Base-by-base conservation (phyloP, 1,140 invertebrate genomes). In the Drosophila pallidifrons region DNA sequence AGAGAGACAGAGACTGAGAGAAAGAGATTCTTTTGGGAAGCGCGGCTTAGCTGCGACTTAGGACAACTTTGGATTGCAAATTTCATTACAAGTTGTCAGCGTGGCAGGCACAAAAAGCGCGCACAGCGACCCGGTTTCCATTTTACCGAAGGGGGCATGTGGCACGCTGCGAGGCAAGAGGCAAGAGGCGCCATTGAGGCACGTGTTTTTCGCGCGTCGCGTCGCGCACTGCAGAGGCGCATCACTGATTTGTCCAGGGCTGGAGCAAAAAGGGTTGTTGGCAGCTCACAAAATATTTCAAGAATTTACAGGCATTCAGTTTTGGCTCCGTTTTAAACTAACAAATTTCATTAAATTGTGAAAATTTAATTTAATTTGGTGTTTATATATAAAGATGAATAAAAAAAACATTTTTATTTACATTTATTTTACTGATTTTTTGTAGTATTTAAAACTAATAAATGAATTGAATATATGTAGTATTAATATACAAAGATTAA, bases 81-180 rank as follows among this genome's bases (percentile, higher is more conserved):
- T 75, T 75, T 75, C 72, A 75, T 75, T 75, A 73, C 70, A 68
- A 67, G 64, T 73, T 73, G 63, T 73, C 64, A 66, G 69, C 47
- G 7, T 30, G 10, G n/a, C 7, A 20, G 13, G 51, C 51, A 8
- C 35, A 38, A 38, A 38, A 38, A 32, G 28, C n/a, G 28, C n/a
- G 51, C 45, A 51, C 16, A 15, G 45, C 41, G 35, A 35, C 45
- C 46, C 32, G 20, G 32, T 59, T 51, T 51, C 32, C 47, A 61
- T 70, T 7, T 25, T 49, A 43, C 35, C 20, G 20, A 25, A 4
- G 20, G 20, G 35, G 57, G 32, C 25, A 25, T 25, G 20, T 25
- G 20, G 20, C 20, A 25, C 0, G 35, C 55, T 35, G 46, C 13
- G 35, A 2, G 41, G 41, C 11, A 13, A 1, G 32, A 16, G 15